Conservation (phyloP, 2,888 invertebrate species). For the Eupithecia subfuscata region DNA sequence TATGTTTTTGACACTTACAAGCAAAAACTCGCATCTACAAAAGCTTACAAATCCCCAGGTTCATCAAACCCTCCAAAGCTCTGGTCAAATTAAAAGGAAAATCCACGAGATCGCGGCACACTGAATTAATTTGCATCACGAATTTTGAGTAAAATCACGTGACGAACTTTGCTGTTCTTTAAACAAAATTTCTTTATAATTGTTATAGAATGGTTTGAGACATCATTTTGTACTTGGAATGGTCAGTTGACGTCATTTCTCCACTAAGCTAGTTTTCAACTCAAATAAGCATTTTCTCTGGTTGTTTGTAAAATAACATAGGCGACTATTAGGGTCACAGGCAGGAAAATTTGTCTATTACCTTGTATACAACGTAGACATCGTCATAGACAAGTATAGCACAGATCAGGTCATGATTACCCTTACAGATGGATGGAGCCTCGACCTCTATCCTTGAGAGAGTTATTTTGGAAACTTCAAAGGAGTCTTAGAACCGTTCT, state of each 20-base stretch:
- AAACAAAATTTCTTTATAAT: background rate
- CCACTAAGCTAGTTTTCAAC: background rate
- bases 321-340: background rate
- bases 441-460: background rate
- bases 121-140: background rate
- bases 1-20: background rate
- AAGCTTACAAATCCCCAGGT: background rate
- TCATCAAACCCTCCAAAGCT: constrained; percentile 4
- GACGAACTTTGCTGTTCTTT: background rate
- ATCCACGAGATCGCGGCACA: constrained; percentile 7
- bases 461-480: constrained; percentile 3
- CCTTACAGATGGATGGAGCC: constrained; percentile 4
- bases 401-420: background rate
- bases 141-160: background rate
- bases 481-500: background rate
- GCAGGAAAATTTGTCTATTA: background rate
- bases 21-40: background rate
- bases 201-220: background rate
- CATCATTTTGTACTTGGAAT: background rate
- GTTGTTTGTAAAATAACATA: background rate
- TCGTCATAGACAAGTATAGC: background rate
- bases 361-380: background rate
- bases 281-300: background rate
- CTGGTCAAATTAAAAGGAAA: constrained; percentile 20
- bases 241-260: background rate